These are phyloP conservation scores for Chiroxiphia lanceolata DNA, from an alignment of 2,797 vertebrate genomes.

Conservation along the genomic window DNA sequence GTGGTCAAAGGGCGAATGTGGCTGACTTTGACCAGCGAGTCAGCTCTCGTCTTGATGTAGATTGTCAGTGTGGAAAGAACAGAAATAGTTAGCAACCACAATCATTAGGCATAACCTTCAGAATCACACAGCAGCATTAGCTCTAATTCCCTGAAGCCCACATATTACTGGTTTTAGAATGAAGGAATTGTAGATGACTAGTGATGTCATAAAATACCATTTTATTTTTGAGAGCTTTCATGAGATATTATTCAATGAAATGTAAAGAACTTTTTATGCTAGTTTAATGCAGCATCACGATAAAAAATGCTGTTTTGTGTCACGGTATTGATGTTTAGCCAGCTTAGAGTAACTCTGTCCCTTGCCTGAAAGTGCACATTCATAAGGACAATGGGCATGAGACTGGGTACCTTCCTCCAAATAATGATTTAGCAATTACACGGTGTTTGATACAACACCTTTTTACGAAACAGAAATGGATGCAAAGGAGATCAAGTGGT, in stretches of 20 bases:
- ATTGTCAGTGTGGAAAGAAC: conserved; percentile 46
- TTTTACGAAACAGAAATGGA: neutral
- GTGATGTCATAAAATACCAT: conserved; percentile 59
- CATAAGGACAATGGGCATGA: neutral
- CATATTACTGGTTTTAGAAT: conserved; percentile 52
- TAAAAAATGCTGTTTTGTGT: conserved; percentile 1
- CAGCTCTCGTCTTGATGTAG: conserved; percentile 55
- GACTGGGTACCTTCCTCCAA: neutral
- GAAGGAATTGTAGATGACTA: conserved; percentile 51
- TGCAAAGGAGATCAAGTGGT: neutral
- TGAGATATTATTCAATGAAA: conserved; percentile 50
- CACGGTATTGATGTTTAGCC: neutral
- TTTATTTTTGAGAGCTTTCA: conserved; percentile 62
- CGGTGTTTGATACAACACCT: neutral
- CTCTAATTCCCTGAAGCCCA: conserved; percentile 51
- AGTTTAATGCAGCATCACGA: conserved; percentile 16
- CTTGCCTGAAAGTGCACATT: neutral
- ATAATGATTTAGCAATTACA: conserved; percentile 17
- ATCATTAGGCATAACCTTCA: conserved; percentile 35
- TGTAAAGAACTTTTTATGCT: conserved; percentile 22
- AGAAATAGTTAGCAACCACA: conserved; percentile 10
- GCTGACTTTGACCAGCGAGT: conserved; percentile 40
- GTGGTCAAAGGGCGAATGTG: conserved; percentile 55
- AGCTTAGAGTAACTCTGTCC: neutral
- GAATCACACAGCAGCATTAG: neutral